Base-by-base conservation (phyloP, 2,888 invertebrate species). In the Agriotes lineatus region DNA sequence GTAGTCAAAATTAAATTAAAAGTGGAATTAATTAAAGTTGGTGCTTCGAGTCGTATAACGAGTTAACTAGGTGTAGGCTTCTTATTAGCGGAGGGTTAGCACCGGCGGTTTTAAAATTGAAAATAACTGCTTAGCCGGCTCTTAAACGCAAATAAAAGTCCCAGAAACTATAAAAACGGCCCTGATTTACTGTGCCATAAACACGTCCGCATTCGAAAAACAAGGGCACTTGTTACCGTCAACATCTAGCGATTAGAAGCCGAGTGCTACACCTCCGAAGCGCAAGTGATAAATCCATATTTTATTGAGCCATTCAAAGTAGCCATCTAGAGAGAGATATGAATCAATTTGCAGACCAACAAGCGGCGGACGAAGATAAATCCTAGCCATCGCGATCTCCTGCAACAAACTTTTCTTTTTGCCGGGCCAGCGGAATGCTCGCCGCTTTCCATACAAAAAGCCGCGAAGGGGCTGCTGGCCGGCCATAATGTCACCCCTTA, bases 401-500 rank as follows among this genome's bases (percentile, higher is more conserved):
- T 71, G 67, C 72, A 72, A 74, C 76, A 73, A 77, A 78, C 72
- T 77, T 78, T 74, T 74, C 66, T 72, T 71, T 63, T 66, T 71
- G 63, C 62, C 33, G 42, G 59, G 65, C 74, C 74, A 64, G 44
- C 54, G 20, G 70, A 71, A 74, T 66, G 33, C 66, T 74, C 72
- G 67, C 10, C 25, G 52, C 69, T 72, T 76, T 73, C 72, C 71
- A 75, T 72, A 73, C 56, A 76, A 73, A 67, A 71, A 56, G 59
- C 65, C 64, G 30, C 22, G 61, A 75, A 71, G 74, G 73, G 58
- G 69, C 67, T 73, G 63, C 69, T 75, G 81, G 70, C 48, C 76
- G 69, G 64, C 76, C 76, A 72, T 69, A 74, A 75, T 65, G 75
- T 77, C 78, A 79, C 81, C 82, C 81, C 80, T 79, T 66, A 70